These are phyloP conservation scores for Bufo gargarizans DNA, from an alignment of 2,113 vertebrate species.

Conservation along the genomic window DNA sequence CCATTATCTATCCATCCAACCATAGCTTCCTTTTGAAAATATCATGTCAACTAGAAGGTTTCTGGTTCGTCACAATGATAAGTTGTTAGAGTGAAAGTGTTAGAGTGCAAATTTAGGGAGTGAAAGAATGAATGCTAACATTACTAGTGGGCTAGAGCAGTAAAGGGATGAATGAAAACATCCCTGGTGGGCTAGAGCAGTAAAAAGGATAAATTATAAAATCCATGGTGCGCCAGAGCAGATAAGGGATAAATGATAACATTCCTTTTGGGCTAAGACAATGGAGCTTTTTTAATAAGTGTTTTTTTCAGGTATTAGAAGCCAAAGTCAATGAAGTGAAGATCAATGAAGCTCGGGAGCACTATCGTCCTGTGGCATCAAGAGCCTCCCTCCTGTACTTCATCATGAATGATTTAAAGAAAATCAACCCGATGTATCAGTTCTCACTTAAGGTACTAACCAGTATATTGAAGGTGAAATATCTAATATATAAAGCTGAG, in stretches of 20 bases:
- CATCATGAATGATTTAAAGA: constrained; percentile 82
- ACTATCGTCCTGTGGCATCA: constrained; percentile 75
- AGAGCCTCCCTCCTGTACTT: constrained; percentile 78
- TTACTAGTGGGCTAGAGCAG: too few relatives aligned
- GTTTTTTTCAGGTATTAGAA: constrained; percentile 71
- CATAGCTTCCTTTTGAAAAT: not conserved
- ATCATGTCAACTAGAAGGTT: not conserved
- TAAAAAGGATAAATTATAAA: too few relatives aligned
- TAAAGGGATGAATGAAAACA: too few relatives aligned
- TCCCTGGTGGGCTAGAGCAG: too few relatives aligned
- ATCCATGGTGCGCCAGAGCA: too few relatives aligned
- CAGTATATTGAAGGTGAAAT: not conserved
- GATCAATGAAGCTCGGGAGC: constrained; percentile 80
- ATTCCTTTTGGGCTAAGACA: too few relatives aligned
- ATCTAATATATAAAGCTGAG: not conserved
- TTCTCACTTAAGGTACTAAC: constrained; percentile 74
- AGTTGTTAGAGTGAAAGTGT: too few relatives aligned
- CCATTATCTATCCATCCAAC: not conserved
- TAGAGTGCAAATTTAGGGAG: too few relatives aligned
- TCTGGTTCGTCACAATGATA: not conserved
- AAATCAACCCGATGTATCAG: constrained; percentile 84
- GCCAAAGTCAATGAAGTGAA: constrained; percentile 82
- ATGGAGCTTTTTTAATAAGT: not conserved
- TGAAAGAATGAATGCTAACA: too few relatives aligned
- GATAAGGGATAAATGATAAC: too few relatives aligned